A percentile compares a stretch with the other conserved stretches of the same genome.
These are phyloP conservation scores for Actinostola sp. DNA, from an alignment of 92 coral and sea anemone genomes.

Conservation along the genomic window DNA sequence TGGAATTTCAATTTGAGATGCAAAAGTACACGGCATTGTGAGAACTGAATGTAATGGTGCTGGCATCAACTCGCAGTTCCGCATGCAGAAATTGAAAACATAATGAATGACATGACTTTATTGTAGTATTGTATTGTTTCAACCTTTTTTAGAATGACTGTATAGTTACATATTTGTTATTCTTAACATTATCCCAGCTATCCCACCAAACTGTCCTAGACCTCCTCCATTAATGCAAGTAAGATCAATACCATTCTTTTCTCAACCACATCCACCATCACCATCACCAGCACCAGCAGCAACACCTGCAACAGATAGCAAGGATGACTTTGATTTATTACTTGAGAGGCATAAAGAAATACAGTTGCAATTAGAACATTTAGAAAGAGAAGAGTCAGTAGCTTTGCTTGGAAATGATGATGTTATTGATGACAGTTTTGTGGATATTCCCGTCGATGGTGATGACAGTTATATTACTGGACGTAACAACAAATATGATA, in stretches of 20 bases:
- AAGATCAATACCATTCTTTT: constrained; percentile 1
- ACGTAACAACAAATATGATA: too few species aligned
- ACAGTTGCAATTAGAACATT: constrained; percentile 83
- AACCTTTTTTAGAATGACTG: too few species aligned
- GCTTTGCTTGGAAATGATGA: constrained; percentile 58
- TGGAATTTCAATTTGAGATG: too few species aligned
- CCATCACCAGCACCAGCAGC: constrained; percentile 46
- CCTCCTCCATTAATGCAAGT: constrained; percentile 7
- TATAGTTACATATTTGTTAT: neutral
- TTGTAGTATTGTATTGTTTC: too few species aligned
- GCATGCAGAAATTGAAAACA: too few species aligned
- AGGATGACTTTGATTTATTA: constrained; percentile 78
- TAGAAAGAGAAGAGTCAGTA: constrained; percentile 72
- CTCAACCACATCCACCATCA: constrained; percentile 18
- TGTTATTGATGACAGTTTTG: constrained; percentile 86
- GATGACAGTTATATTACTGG: too few species aligned
- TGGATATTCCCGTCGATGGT: constrained; percentile 88
- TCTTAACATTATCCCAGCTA: constrained; percentile 1
- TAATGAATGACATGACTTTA: too few species aligned
- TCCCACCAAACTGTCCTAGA: constrained; percentile 3
- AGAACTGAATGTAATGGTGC: too few species aligned
- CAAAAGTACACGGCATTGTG: too few species aligned
- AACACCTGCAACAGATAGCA: constrained; percentile 4
- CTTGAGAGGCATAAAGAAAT: constrained; percentile 86
- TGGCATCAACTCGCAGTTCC: too few species aligned